Percentiles rank a stretch among this genome's conserved stretches.
Conservation (phyloP, 2,797 vertebrate species). For the Paguma larvata region DNA sequence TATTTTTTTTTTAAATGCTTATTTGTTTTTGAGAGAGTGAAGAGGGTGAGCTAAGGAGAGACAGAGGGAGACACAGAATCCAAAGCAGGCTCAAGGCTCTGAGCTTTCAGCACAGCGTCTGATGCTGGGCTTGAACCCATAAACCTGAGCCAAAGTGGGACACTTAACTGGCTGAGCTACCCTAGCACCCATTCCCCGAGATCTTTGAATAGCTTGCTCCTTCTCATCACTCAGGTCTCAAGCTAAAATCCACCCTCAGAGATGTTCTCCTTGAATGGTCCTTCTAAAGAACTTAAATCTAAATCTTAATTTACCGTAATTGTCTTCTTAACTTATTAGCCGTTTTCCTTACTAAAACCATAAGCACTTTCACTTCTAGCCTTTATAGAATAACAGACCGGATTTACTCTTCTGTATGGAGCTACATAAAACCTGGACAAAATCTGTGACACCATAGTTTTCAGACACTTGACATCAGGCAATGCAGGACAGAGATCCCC, state of each 20-base stretch:
- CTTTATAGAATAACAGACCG: not conserved
- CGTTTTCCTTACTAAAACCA: slow-evolving; percentile 14
- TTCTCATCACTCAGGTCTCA: not conserved
- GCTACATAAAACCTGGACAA: slow-evolving; percentile 21
- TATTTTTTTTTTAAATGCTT: too few relatives aligned
- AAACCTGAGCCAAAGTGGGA: too few relatives aligned
- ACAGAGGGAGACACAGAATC: too few relatives aligned
- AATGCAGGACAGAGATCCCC: not conserved
- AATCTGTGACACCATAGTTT: slow-evolving; percentile 9
- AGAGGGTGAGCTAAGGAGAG: too few relatives aligned
- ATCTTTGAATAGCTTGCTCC: not conserved
- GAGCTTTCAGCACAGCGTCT: too few relatives aligned
- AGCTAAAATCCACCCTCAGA: not conserved
- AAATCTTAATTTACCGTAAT: slow-evolving; percentile 32
- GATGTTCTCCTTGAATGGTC: not conserved
- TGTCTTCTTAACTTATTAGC: slow-evolving; percentile 31
- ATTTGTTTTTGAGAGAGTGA: too few relatives aligned
- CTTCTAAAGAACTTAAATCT: slow-evolving; percentile 35
- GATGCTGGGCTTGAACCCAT: accelerated
- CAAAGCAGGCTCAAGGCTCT: too few relatives aligned
- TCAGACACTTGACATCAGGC: not conserved
- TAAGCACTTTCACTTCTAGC: slow-evolving; percentile 15
- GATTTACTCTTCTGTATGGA: not conserved
- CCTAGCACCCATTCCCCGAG: not conserved
- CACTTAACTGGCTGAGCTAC: too few relatives aligned